Evolutionary conservation across 2,888 invertebrate species (phyloP).

Genomic region (Drosophila nigricruria): DNA sequence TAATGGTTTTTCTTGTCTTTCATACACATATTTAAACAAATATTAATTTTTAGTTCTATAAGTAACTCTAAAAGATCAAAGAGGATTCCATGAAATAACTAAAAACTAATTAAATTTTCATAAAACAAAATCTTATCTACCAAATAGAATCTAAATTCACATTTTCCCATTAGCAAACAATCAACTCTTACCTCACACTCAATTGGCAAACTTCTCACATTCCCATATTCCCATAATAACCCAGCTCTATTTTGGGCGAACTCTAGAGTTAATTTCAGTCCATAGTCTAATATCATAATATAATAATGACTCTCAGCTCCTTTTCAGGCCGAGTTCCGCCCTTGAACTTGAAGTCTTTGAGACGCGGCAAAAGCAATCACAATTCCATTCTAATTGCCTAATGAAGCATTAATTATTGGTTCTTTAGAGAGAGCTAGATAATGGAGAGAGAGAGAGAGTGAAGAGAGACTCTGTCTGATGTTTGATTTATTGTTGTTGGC

Average conservation of each 20-base stretch:
- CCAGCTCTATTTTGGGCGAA: slow-evolving; percentile 1
- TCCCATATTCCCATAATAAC: neutral
- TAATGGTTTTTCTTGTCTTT: too few relatives aligned
- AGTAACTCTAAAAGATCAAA: too few relatives aligned
- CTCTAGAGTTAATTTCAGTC: slow-evolving; percentile 2
- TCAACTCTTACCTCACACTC: neutral
- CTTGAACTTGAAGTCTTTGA: slow-evolving; percentile 22
- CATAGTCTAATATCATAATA: neutral
- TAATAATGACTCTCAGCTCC: neutral
- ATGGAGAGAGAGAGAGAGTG: neutral
- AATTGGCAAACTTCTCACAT: neutral
- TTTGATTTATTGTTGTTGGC: slow-evolving; percentile 63
- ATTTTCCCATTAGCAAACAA: neutral
- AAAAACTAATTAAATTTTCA: neutral
- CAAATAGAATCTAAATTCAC: neutral
- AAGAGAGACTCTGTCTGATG: slow-evolving; percentile 32
- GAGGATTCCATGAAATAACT: too few relatives aligned
- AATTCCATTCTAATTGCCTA: slow-evolving; percentile 69
- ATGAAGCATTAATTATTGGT: slow-evolving; percentile 66
- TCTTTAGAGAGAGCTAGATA: neutral
- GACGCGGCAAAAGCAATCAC: slow-evolving; percentile 64
- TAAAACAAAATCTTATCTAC: neutral
- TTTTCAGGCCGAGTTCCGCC: slow-evolving; percentile 6
- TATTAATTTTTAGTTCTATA: too few relatives aligned
- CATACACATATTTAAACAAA: too few relatives aligned